These are phyloP conservation scores for Odontomachus brunneus DNA, from an alignment of 1,140 invertebrate genomes.

Conservation along the genomic window DNA sequence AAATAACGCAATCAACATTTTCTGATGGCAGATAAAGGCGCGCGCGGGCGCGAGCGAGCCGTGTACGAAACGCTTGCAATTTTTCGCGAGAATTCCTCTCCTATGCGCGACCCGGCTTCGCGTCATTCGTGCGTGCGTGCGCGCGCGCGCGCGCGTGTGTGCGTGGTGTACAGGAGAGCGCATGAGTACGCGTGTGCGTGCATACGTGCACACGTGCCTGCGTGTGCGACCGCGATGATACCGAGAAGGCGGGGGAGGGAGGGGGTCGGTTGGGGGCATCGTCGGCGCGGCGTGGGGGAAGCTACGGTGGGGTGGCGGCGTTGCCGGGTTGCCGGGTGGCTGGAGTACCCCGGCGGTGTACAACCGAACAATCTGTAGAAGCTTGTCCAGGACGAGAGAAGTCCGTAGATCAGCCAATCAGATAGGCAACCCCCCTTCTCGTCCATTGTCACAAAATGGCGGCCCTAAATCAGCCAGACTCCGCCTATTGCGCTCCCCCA, in stretches of 20 bases:
- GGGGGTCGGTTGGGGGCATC: conserved; percentile 8
- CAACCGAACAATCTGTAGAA: conserved; percentile 86
- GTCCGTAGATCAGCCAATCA: conserved; percentile 86
- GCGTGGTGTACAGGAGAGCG: neutral
- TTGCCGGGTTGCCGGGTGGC: conserved; percentile 80
- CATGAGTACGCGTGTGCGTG: neutral
- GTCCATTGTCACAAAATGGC: conserved; percentile 86
- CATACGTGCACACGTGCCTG: neutral
- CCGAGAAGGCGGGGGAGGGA: neutral
- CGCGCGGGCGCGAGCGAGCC: neutral
- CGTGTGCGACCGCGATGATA: conserved; percentile 15
- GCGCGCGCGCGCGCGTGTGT: neutral
- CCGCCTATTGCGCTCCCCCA: conserved; percentile 80
- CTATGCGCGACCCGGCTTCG: conserved; percentile 4
- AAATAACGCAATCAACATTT: conserved; percentile 57
- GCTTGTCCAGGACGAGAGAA: conserved; percentile 84
- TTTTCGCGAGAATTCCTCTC: conserved; percentile 49
- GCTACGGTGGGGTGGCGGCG: conserved; percentile 67
- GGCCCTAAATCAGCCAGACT: conserved; percentile 85
- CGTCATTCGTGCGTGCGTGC: neutral
- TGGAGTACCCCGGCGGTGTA: conserved; percentile 79
- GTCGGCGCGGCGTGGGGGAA: conserved; percentile 35
- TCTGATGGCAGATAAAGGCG: conserved; percentile 50
- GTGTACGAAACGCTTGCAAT: conserved; percentile 45
- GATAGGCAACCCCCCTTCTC: conserved; percentile 84